These are phyloP conservation scores for Plectrocnemia conspersa DNA, from an alignment of 1,140 invertebrate genomes.

Conservation along the genomic window DNA sequence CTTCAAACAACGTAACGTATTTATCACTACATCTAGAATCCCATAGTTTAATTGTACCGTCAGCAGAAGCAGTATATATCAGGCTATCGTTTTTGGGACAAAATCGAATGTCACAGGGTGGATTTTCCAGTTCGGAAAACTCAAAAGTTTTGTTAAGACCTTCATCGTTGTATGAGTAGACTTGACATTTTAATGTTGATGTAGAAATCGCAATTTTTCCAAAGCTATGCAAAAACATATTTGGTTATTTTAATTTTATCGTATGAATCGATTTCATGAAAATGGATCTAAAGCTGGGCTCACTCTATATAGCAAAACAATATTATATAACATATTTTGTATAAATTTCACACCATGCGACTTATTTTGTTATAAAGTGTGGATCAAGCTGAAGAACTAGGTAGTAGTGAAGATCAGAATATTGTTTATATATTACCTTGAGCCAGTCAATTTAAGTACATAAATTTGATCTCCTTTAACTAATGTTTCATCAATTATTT, in stretches of 20 bases:
- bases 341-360: too few species aligned
- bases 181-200: conserved; percentile 41
- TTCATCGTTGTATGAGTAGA: conserved; percentile 44
- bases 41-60: conserved; percentile 60
- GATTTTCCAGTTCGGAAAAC: conserved; percentile 45
- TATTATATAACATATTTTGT: too few species aligned
- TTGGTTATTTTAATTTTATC: too few species aligned
- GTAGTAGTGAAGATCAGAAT: too few species aligned
- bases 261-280: too few species aligned
- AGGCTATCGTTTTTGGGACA: conserved; percentile 56
- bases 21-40: conserved; percentile 58
- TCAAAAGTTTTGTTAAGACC: conserved; percentile 38
- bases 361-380: too few species aligned
- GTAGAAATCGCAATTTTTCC: conserved; percentile 40
- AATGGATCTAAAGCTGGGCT: too few species aligned
- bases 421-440: conserved; percentile 24
- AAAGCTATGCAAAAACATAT: conserved; percentile 40
- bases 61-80: conserved; percentile 55
- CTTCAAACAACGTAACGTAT: conserved; percentile 55
- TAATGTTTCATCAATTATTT: conserved; percentile 34
- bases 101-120: conserved; percentile 58
- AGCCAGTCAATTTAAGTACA: conserved; percentile 40
- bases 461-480: conserved; percentile 38
- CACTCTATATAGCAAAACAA: too few species aligned
- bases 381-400: too few species aligned